phyloP scores from a whole-genome alignment of 1,140 invertebrate species.

The Drosophila tani region DNA sequence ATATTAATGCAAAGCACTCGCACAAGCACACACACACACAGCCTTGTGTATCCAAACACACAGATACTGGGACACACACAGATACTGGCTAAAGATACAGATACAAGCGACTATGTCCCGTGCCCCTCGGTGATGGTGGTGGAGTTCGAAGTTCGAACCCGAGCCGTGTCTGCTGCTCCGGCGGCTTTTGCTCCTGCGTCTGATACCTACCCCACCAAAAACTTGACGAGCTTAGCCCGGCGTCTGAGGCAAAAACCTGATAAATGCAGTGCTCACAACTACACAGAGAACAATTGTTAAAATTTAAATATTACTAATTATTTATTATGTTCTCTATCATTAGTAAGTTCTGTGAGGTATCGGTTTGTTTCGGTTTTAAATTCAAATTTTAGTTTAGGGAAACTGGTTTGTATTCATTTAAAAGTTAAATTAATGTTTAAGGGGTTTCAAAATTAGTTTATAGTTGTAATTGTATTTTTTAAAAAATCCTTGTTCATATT shows the following conservation, averaged over 20 bases:
- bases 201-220: slow-evolving; percentile 79
- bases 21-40: slow-evolving; percentile 16
- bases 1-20: slow-evolving; percentile 80
- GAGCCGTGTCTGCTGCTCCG: slow-evolving; percentile 31
- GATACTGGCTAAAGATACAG: not conserved
- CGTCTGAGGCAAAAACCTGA: slow-evolving; percentile 38
- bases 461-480: no score
- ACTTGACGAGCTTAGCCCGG: slow-evolving; percentile 76
- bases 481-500: no score
- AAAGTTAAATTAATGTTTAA: no score
- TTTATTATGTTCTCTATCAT: not conserved
- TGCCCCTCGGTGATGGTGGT: slow-evolving; percentile 45
- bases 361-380: no score
- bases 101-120: slow-evolving; percentile 20
- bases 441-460: no score
- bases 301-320: no score
- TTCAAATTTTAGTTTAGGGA: no score
- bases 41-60: slow-evolving; percentile 9
- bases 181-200: slow-evolving; percentile 35
- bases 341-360: fast-evolving
- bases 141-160: slow-evolving; percentile 57
- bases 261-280: slow-evolving; percentile 27
- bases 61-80: slow-evolving; percentile 26
- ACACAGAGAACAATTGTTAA: not conserved
- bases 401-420: no score